A percentile compares a stretch with the other conserved stretches of the same genome.
Conservation (phyloP, 2,888 invertebrate species). For the Coenonympha arcania region DNA sequence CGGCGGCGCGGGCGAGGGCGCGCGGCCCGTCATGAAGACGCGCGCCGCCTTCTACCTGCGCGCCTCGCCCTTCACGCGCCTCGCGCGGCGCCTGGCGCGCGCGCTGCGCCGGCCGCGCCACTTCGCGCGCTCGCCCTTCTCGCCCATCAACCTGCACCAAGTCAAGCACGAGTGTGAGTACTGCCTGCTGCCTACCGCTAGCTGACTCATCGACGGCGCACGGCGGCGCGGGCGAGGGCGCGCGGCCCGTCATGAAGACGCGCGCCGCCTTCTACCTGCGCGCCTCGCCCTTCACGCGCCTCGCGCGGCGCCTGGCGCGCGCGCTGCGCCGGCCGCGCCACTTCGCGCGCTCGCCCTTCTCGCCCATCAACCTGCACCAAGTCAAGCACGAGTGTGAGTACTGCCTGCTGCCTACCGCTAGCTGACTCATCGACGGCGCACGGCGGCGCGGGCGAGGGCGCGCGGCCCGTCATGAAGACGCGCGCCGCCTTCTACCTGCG, state of each 20-base stretch:
- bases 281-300: slow-evolving; percentile 91
- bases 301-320: slow-evolving; percentile 89
- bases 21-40: slow-evolving; percentile 97
- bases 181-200: background rate
- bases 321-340: slow-evolving; percentile 86
- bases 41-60: slow-evolving; percentile 96
- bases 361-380: slow-evolving; percentile 82
- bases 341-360: slow-evolving; percentile 90
- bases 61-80: slow-evolving; percentile 91
- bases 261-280: slow-evolving; percentile 96
- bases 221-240: slow-evolving; percentile 78
- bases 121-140: slow-evolving; percentile 90
- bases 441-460: slow-evolving; percentile 78
- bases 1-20: slow-evolving; percentile 78
- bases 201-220: slow-evolving; percentile 95
- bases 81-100: slow-evolving; percentile 89
- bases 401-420: background rate
- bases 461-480: slow-evolving; percentile 97
- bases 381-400: slow-evolving; percentile 90
- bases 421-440: slow-evolving; percentile 95
- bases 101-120: slow-evolving; percentile 86
- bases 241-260: slow-evolving; percentile 97
- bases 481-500: slow-evolving; percentile 96
- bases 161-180: slow-evolving; percentile 90
- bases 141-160: slow-evolving; percentile 82